Percentiles rank a stretch among this genome's conserved stretches.
These are phyloP conservation scores for Coptodon rendalli DNA, from an alignment of 2,113 vertebrate species.

Conservation along the genomic window DNA sequence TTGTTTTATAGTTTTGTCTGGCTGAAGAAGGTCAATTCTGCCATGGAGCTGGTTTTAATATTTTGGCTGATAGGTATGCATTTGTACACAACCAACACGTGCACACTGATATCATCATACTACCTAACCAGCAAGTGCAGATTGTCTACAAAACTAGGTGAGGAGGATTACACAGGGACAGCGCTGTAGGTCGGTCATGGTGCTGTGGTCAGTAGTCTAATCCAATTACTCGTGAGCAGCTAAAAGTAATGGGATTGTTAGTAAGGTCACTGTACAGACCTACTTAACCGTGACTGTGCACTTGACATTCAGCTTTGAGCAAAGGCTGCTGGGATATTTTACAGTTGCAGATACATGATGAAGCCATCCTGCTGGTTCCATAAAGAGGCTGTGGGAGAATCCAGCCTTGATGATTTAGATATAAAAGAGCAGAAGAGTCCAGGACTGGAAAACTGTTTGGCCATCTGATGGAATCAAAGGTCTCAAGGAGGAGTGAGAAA, in stretches of 20 bases:
- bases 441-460: neutral
- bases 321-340: neutral
- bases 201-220: constrained; percentile 30
- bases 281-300: neutral
- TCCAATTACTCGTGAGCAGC: constrained; percentile 39
- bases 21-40: neutral
- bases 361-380: neutral
- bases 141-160: neutral
- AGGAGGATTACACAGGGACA: constrained; percentile 16
- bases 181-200: neutral
- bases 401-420: neutral
- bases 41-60: neutral
- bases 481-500: neutral
- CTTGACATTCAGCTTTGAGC: neutral
- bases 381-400: neutral
- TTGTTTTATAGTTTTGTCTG: neutral
- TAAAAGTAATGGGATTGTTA: constrained; percentile 45
- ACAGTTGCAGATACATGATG: neutral
- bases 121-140: neutral
- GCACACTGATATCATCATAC: neutral
- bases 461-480: neutral
- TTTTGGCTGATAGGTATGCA: neutral
- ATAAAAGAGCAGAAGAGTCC: neutral
- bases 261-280: neutral
- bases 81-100: neutral